A percentile compares a stretch with the other conserved stretches of the same genome.
phyloP scores from a whole-genome alignment of 2,797 vertebrate species.

The Coendou prehensilis region DNA sequence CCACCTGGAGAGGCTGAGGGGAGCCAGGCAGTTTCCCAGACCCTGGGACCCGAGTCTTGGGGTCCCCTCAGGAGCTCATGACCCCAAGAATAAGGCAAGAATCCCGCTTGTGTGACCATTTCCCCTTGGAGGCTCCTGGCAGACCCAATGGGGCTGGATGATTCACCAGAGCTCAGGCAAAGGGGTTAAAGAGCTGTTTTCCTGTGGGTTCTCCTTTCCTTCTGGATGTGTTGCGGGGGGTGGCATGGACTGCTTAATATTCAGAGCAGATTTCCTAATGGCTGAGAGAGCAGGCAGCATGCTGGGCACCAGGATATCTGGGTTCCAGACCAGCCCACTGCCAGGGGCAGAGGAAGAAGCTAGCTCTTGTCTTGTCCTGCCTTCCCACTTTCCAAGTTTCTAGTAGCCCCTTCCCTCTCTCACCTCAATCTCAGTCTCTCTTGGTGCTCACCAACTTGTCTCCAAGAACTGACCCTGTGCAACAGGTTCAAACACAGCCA shows the following conservation, averaged over 20 bases:
- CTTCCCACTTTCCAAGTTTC: constrained; percentile 18
- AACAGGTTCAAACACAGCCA: background rate
- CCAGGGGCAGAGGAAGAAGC: constrained; percentile 16
- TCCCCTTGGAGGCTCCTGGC: background rate
- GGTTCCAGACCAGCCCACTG: background rate
- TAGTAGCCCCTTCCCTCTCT: background rate
- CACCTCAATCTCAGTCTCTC: background rate
- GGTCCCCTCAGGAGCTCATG: background rate
- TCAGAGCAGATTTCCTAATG: constrained; percentile 47
- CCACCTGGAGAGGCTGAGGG: constrained; percentile 24
- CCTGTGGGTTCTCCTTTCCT: background rate
- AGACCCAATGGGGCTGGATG: background rate
- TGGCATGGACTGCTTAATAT: background rate
- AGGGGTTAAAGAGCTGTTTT: background rate
- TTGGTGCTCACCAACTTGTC: background rate
- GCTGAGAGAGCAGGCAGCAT: background rate
- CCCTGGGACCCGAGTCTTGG: background rate
- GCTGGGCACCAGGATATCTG: background rate
- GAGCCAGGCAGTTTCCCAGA: constrained; percentile 35
- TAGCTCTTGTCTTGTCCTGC: background rate
- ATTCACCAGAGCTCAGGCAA: background rate
- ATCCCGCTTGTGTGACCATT: background rate
- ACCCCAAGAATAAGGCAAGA: background rate
- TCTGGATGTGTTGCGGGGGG: background rate
- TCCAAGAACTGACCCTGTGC: background rate